These are phyloP conservation scores for Chiloscyllium plagiosum DNA, from an alignment of 2,113 vertebrate genomes.

Conservation along the genomic window DNA sequence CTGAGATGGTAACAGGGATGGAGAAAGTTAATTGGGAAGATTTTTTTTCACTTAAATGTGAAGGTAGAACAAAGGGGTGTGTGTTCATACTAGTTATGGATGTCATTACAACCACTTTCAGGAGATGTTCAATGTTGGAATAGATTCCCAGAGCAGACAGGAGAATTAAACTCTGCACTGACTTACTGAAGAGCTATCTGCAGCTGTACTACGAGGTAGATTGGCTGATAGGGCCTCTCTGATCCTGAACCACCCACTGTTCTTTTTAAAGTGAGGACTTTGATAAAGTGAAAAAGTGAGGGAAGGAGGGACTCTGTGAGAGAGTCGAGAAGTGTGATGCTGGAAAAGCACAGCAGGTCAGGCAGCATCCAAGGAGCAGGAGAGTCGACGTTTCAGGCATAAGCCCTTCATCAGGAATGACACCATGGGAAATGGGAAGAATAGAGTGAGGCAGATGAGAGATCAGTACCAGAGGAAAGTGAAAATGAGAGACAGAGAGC, in stretches of 20 bases:
- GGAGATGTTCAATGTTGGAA: not conserved
- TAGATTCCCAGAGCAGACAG: not conserved
- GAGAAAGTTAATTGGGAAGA: not conserved
- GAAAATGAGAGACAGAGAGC: not conserved
- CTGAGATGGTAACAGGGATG: not conserved
- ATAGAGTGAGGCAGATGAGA: not conserved
- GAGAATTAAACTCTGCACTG: not conserved
- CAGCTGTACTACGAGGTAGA: not conserved
- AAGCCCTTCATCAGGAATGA: no score
- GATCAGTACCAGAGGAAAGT: not conserved
- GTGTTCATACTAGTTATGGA: not conserved
- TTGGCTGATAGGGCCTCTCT: not conserved
- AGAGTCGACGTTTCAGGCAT: no score
- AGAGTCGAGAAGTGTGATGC: not conserved
- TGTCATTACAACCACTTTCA: not conserved
- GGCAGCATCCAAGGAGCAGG: no score
- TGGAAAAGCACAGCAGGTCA: no score
- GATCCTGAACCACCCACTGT: not conserved
- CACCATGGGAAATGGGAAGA: not conserved
- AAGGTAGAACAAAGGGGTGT: not conserved
- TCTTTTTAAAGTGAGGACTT: not conserved
- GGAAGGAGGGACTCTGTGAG: not conserved
- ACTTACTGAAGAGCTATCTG: not conserved
- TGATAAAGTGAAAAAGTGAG: not conserved
- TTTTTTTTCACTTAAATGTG: not conserved